Evolutionary conservation across 2,113 vertebrate species (phyloP), one percentile per base, ranked within the genome.

Genomic region (Cardinalis cardinalis): DNA sequence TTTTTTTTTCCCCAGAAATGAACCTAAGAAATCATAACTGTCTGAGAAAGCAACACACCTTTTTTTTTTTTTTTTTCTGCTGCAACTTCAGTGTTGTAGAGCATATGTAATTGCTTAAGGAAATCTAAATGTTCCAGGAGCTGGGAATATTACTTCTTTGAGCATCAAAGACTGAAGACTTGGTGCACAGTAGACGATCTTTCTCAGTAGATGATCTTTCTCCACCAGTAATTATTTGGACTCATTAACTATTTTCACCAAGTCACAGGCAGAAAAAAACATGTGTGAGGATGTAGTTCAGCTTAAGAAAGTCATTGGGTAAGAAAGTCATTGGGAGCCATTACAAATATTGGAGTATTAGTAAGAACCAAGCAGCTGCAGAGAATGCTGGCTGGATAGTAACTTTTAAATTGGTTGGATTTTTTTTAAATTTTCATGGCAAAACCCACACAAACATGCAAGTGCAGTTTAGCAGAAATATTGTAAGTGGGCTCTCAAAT

Each of bases 371-470:
- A 44, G 41, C n/a, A 58, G 38, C 51, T 64, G 46, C 58, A 81
- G 32, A 38, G 29, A 64, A 61, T 19, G 12, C 16, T 69, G 70
- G 18, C 31, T 58, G 20, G 15, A 8, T 31, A 24, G 14, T 63
- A 71, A 66, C 14, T 77, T 75, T 20, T 46, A 32, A 84, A 72
- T 51, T 25, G 10, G 8, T 52, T 52, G 20, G 51, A 31, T 44
- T 68, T 29, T 23, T 36, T 58, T 43, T 56, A 0, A 29, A 29
- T 66, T 93, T 65, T 55, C 24, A 5, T 52, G 34, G 41, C 8
- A 53, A 59, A 55, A 59, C 6, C 6, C 53, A 38, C 43, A 20
- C 5, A 36, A 6, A 32, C 0, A 0, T 4, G 9, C 7, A 63
- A 40, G 12, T 64, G 16, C 18, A 6, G 7, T 68, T 84, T 24